phyloP scores from a whole-genome alignment of 2,888 invertebrate genomes.

The Tipula unca region DNA sequence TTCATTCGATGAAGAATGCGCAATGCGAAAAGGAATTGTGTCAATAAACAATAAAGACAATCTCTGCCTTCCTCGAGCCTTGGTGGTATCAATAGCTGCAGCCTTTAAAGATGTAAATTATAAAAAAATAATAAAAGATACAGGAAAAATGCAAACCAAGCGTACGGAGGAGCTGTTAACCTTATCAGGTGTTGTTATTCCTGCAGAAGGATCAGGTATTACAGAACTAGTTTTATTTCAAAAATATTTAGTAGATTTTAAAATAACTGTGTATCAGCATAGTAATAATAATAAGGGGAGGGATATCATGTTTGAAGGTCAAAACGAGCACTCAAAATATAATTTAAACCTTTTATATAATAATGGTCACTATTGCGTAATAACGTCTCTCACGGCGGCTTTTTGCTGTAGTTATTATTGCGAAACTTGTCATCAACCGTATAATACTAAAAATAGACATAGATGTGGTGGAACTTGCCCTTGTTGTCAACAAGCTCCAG shows the following conservation, averaged over 20 bases:
- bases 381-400: too few species aligned
- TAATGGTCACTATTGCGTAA: too few species aligned
- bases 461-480: constrained; percentile 24
- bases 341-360: too few species aligned
- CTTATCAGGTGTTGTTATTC: neutral
- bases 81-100: constrained; percentile 20
- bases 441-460: constrained; percentile 24
- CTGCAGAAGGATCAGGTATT: neutral
- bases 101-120: neutral
- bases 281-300: constrained; percentile 9
- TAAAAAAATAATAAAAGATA: neutral
- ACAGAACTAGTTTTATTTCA: too few species aligned
- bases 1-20: neutral
- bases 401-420: constrained; percentile 29
- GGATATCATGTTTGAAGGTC: constrained; percentile 27
- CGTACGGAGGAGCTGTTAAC: neutral
- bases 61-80: constrained; percentile 19
- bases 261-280: too few species aligned
- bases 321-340: too few species aligned
- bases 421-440: constrained; percentile 27
- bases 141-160: neutral
- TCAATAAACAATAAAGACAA: constrained; percentile 21
- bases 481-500: too few species aligned
- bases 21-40: constrained; percentile 20
- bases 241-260: too few species aligned